Evolutionary conservation across 2,888 invertebrate genomes (phyloP).

Genomic region (Galerucella pusilla): DNA sequence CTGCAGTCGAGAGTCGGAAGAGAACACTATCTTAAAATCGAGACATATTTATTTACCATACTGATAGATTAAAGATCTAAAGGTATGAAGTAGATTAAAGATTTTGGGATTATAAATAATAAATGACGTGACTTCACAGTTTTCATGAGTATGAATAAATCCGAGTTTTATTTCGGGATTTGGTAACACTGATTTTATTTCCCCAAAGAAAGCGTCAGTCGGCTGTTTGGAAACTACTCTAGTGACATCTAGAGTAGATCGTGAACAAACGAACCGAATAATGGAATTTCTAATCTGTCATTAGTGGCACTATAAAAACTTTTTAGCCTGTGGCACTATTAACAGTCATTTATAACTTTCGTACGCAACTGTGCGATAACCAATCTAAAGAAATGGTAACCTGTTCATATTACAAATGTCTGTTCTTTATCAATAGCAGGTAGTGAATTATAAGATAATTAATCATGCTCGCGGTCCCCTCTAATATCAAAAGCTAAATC

Average conservation of each 20-base stretch:
- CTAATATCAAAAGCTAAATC: conserved; percentile 32
- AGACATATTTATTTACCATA: not conserved
- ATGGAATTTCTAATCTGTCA: not conserved
- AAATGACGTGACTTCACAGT: too few species aligned
- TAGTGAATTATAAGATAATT: conserved; percentile 42
- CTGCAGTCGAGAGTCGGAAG: not conserved
- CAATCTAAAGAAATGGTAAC: conserved; percentile 14
- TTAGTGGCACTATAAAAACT: not conserved
- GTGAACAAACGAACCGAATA: not conserved
- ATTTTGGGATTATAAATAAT: too few species aligned
- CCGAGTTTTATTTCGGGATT: too few species aligned
- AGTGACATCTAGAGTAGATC: not conserved
- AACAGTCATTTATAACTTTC: conserved; percentile 30
- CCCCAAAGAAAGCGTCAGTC: too few species aligned
- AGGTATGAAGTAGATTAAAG: not conserved
- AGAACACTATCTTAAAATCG: not conserved
- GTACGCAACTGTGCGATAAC: conserved; percentile 20
- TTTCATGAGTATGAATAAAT: too few species aligned
- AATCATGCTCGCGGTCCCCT: conserved; percentile 33
- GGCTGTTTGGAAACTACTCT: too few species aligned
- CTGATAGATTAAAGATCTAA: not conserved
- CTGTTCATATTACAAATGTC: conserved; percentile 35
- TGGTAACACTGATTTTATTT: too few species aligned
- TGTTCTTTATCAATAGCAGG: conserved; percentile 42
- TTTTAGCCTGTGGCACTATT: not conserved